A percentile compares a stretch with the other conserved stretches of the same genome.
Evolutionary conservation across 2,113 vertebrate genomes (phyloP).

Genomic region (Tonatia bakeri): DNA sequence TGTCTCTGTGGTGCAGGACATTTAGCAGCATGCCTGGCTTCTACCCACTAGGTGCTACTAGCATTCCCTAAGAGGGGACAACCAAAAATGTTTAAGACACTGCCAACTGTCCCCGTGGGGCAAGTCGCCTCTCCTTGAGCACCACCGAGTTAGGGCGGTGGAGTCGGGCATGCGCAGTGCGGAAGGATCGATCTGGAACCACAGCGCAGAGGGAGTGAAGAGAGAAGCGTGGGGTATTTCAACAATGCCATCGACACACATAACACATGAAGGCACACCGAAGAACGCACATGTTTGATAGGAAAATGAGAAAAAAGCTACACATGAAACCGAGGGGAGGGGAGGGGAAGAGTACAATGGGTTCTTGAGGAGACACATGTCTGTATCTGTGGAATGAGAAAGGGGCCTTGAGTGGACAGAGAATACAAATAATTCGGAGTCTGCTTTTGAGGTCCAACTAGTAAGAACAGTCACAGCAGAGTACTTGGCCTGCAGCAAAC

Average conservation of each 20-base stretch:
- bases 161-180: accelerated
- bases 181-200: background rate
- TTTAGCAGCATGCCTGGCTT: background rate
- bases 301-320: background rate
- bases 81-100: background rate
- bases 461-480: background rate
- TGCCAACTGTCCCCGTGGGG: background rate
- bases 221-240: background rate
- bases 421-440: background rate
- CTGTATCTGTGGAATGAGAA: background rate
- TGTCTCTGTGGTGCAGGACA: accelerated
- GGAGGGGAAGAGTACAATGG: accelerated
- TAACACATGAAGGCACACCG: background rate
- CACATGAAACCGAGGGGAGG: background rate
- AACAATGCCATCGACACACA: too few relatives aligned
- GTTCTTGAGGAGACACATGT: background rate
- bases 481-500: background rate
- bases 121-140: background rate
- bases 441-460: background rate
- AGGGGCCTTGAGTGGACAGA: background rate
- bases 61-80: background rate
- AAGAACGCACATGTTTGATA: accelerated
- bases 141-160: too few relatives aligned
- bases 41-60: background rate
- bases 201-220: background rate